Percentiles rank a stretch among this genome's conserved stretches.
Evolutionary conservation across 1,140 invertebrate species (phyloP).

Genomic region (Drosophila pseudoananassae): DNA sequence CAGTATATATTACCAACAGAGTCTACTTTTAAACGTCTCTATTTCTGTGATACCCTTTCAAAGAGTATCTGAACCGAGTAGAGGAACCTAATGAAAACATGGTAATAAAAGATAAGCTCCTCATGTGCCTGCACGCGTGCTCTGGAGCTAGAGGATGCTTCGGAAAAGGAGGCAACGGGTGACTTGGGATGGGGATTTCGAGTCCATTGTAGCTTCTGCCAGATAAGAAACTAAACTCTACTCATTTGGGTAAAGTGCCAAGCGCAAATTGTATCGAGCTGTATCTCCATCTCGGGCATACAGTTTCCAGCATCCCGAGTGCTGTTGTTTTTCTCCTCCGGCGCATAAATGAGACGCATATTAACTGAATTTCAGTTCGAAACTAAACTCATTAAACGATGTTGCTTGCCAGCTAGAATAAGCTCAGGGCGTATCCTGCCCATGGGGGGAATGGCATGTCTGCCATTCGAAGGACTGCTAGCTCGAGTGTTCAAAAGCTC

Average conservation of each 20-base stretch:
- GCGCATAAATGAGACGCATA: slow-evolving; percentile 64
- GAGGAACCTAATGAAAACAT: slow-evolving; percentile 65
- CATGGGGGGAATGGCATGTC: neutral
- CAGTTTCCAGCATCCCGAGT: slow-evolving; percentile 1
- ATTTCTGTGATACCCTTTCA: neutral
- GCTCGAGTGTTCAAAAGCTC: slow-evolving; percentile 21
- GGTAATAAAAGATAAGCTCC: slow-evolving; percentile 76
- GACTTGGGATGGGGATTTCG: slow-evolving; percentile 2
- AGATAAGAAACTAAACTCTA: slow-evolving; percentile 67
- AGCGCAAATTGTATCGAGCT: slow-evolving; percentile 71
- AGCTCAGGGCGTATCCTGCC: slow-evolving; percentile 5
- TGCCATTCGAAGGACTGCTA: slow-evolving; percentile 1
- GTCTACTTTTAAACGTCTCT: too few species aligned
- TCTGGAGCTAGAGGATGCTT: neutral
- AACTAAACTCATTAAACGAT: slow-evolving; percentile 78
- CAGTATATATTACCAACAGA: too few species aligned
- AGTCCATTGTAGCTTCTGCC: slow-evolving; percentile 42
- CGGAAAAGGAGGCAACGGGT: neutral
- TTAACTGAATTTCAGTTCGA: slow-evolving; percentile 76
- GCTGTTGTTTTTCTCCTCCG: slow-evolving; percentile 1
- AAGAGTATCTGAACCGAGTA: slow-evolving; percentile 35
- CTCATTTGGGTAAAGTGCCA: slow-evolving; percentile 70
- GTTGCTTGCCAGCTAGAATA: slow-evolving; percentile 29
- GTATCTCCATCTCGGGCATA: slow-evolving; percentile 15
- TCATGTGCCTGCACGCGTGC: slow-evolving; percentile 43